phyloP scores from a whole-genome alignment of 2,888 invertebrate genomes.

The Unio pictorum region DNA sequence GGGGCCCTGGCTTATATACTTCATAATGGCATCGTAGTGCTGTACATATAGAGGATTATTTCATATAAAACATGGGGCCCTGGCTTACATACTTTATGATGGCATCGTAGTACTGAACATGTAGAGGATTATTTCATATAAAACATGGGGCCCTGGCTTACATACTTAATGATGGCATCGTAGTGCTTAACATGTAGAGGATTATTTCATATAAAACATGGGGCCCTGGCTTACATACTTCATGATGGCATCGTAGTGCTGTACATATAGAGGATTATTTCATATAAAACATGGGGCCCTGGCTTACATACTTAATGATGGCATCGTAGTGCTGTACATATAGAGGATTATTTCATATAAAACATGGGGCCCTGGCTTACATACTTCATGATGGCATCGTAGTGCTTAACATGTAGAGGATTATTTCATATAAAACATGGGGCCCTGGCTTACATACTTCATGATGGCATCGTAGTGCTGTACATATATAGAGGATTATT shows the following conservation, averaged over 20 bases:
- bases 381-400: constrained; percentile 97
- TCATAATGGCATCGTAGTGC: constrained; percentile 97
- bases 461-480: constrained; percentile 95
- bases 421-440: constrained; percentile 77
- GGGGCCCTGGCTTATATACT: constrained; percentile 96
- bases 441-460: constrained; percentile 97
- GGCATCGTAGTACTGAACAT: constrained; percentile 88
- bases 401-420: constrained; percentile 78
- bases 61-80: constrained; percentile 84
- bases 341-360: neutral
- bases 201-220: too few species aligned
- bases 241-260: too few species aligned
- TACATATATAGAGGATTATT: constrained; percentile 26
- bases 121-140: neutral
- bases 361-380: constrained; percentile 95
- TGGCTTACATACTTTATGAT: constrained; percentile 97
- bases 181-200: constrained; percentile 80
- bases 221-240: too few species aligned
- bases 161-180: constrained; percentile 96
- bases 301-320: constrained; percentile 96
- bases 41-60: constrained; percentile 70
- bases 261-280: too few species aligned
- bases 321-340: constrained; percentile 88
- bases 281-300: constrained; percentile 86
- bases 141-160: too few species aligned